Evolutionary conservation across 2,113 vertebrate species (phyloP).

Genomic region (Neomonachus schauinslandi): DNA sequence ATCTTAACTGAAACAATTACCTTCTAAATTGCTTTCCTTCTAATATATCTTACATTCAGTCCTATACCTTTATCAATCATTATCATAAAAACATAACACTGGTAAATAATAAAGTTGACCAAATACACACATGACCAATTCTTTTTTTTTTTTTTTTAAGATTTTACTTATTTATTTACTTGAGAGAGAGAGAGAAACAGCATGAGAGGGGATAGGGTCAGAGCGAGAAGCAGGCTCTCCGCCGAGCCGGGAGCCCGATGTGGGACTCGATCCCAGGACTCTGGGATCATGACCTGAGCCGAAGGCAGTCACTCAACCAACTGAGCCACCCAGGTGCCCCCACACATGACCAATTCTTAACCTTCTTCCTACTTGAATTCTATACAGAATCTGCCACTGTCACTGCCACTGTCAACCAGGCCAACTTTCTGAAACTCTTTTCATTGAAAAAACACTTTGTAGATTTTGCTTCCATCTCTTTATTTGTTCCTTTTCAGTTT

Average conservation of each 20-base stretch:
- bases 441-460: background rate
- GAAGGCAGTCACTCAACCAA: no score
- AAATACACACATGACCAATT: background rate
- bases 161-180: no score
- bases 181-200: no score
- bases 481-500: background rate
- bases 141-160: no score
- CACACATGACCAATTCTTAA: background rate
- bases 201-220: no score
- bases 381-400: background rate
- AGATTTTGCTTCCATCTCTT: background rate
- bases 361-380: constrained; percentile 21
- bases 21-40: constrained; percentile 20
- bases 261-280: no score
- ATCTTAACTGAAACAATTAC: background rate
- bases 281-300: no score
- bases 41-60: background rate
- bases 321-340: no score
- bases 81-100: background rate
- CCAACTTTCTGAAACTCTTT: background rate
- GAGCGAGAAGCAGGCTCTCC: no score
- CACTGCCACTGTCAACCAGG: background rate
- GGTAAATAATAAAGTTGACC: constrained; percentile 1
- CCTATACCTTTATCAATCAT: background rate
- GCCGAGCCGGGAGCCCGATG: no score